Percentiles rank a stretch among this genome's conserved stretches.
Conservation (phyloP, 2,888 invertebrate genomes). For the Andrena bicolor region DNA sequence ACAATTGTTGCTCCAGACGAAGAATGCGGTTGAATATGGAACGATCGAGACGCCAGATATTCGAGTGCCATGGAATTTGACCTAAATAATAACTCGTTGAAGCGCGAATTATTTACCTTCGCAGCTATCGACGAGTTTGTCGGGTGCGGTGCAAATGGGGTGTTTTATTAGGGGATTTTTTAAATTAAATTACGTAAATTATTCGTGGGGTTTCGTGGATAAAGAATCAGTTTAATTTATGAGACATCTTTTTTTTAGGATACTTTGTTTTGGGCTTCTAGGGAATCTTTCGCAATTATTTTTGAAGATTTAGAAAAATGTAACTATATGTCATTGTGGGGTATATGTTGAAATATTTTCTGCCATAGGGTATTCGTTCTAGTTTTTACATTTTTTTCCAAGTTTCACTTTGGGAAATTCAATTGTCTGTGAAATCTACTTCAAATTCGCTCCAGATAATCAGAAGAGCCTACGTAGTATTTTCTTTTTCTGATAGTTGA, state of each 20-base stretch:
- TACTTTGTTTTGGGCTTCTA: too few relatives aligned
- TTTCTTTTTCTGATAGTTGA: slow-evolving; percentile 29
- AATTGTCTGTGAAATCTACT: slow-evolving; percentile 11
- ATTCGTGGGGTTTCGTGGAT: too few relatives aligned
- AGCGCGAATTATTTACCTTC: background rate
- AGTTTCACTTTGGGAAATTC: background rate
- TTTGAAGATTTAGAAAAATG: too few relatives aligned
- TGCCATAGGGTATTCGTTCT: background rate
- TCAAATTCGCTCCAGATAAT: slow-evolving; percentile 31
- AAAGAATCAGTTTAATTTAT: too few relatives aligned
- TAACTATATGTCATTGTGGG: too few relatives aligned
- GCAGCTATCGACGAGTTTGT: background rate
- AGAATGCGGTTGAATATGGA: slow-evolving; percentile 34
- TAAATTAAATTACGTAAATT: background rate
- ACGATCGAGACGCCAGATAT: slow-evolving; percentile 39
- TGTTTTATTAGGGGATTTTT: background rate
- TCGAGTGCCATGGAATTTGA: slow-evolving; percentile 44
- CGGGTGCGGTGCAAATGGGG: background rate
- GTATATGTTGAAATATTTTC: too few relatives aligned
- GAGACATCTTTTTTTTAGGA: too few relatives aligned
- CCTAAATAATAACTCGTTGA: slow-evolving; percentile 42
- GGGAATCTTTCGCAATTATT: too few relatives aligned
- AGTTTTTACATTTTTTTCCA: background rate
- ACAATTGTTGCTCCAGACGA: background rate
- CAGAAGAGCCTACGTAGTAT: background rate